Conservation (phyloP, 2,797 vertebrate species). For the Leontocebus nigricollis region DNA sequence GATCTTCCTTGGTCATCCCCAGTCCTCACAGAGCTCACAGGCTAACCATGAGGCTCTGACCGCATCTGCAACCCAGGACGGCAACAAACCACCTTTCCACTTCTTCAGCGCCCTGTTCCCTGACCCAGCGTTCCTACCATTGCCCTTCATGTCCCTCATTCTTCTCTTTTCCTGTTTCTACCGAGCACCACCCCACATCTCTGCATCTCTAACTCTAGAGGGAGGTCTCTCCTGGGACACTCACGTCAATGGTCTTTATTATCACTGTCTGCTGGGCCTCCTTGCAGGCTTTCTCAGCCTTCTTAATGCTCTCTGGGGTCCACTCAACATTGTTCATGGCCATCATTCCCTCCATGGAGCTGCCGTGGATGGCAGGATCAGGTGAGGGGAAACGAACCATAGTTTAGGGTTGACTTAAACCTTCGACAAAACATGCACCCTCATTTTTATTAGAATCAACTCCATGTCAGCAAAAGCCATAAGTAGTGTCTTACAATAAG, state of each 20-base stretch:
- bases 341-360: slow-evolving; percentile 79
- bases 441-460: not conserved
- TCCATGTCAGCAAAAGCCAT: fast-evolving
- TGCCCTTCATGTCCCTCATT: not conserved
- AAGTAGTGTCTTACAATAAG: not conserved
- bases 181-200: not conserved
- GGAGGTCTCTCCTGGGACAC: not conserved
- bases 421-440: not conserved
- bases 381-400: not conserved
- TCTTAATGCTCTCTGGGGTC: slow-evolving; percentile 76
- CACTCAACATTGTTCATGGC: slow-evolving; percentile 77
- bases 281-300: slow-evolving; percentile 79
- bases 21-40: not conserved
- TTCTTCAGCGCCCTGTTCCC: not conserved
- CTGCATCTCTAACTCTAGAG: fast-evolving
- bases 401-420: not conserved
- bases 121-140: fast-evolving
- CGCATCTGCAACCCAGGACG: not conserved
- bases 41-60: not conserved
- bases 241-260: slow-evolving; percentile 78
- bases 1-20: not conserved
- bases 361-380: not conserved
- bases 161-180: not conserved
- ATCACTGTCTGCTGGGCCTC: slow-evolving; percentile 76
- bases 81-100: not conserved